Evolutionary conservation across 2,888 invertebrate species (phyloP).

Genomic region (Rhagonycha lutea): DNA sequence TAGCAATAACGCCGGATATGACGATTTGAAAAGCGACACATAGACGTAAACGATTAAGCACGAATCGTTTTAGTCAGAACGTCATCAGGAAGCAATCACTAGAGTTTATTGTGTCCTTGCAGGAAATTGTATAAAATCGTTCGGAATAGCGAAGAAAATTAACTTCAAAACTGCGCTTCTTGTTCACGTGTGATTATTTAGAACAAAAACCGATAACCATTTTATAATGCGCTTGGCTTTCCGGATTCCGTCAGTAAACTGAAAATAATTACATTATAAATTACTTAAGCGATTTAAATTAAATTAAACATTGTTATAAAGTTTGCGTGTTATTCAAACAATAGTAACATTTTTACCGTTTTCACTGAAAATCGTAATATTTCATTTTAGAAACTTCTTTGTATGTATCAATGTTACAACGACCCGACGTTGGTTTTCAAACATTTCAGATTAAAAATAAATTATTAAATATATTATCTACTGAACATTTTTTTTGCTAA

Average conservation of each 20-base stretch:
- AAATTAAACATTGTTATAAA: background rate
- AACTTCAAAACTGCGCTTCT: slow-evolving; percentile 16
- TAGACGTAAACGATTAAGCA: slow-evolving; percentile 18
- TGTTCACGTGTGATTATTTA: slow-evolving; percentile 14
- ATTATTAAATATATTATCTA: background rate
- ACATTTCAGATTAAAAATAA: background rate
- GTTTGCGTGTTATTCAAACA: background rate
- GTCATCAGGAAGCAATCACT: slow-evolving; percentile 29
- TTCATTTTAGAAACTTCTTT: background rate
- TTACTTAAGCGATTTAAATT: slow-evolving; percentile 3
- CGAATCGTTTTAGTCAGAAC: slow-evolving; percentile 20
- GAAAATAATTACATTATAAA: slow-evolving; percentile 17
- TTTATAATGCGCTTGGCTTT: slow-evolving; percentile 20
- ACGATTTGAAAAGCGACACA: slow-evolving; percentile 26
- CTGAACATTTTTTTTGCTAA: background rate
- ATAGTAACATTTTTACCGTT: background rate
- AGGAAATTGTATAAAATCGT: slow-evolving; percentile 28
- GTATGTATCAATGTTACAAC: background rate
- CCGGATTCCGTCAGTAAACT: slow-evolving; percentile 14
- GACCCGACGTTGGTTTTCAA: too few species aligned
- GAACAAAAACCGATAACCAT: slow-evolving; percentile 12
- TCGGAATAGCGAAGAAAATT: slow-evolving; percentile 18
- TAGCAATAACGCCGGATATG: slow-evolving; percentile 27
- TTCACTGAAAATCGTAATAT: background rate
- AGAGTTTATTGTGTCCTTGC: slow-evolving; percentile 27